Conservation (phyloP, 53 echinoderm and acorn worm species). For the Crossaster papposus region DNA sequence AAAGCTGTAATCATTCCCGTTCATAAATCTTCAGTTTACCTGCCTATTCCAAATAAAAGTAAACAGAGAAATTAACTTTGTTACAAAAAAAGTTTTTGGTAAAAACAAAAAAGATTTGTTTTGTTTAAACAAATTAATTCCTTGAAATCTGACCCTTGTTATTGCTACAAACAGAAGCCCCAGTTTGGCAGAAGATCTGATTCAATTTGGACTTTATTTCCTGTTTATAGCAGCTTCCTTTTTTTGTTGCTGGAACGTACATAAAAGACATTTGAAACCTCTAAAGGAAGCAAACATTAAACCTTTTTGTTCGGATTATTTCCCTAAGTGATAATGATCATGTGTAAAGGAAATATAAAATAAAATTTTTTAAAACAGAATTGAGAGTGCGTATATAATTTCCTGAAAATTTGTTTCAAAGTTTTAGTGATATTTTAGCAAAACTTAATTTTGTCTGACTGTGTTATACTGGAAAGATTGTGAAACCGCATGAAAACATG, state of each 20-base stretch:
- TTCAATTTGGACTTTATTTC: slow-evolving; percentile 1
- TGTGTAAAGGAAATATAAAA: background rate
- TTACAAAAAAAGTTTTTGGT: too few species aligned
- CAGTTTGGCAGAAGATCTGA: background rate
- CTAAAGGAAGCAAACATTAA: background rate
- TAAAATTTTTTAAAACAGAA: too few species aligned
- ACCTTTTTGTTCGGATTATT: background rate
- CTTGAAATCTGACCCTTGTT: background rate
- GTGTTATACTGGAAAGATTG: too few species aligned
- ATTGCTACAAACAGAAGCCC: background rate
- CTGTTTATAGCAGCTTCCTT: background rate
- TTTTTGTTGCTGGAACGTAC: background rate
- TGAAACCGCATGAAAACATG: too few species aligned
- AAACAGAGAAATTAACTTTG: background rate
- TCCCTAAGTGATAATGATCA: background rate
- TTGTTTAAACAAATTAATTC: background rate
- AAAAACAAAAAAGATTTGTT: background rate
- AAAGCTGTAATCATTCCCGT: too few species aligned
- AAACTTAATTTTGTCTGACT: too few species aligned
- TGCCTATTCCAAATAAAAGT: background rate
- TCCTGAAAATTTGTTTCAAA: too few species aligned
- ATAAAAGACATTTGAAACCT: background rate
- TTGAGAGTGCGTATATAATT: too few species aligned
- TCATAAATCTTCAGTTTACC: too few species aligned
- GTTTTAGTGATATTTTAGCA: too few species aligned